Conservation (phyloP, 2,113 vertebrate species). For the Lycocorax pyrrhopterus region DNA sequence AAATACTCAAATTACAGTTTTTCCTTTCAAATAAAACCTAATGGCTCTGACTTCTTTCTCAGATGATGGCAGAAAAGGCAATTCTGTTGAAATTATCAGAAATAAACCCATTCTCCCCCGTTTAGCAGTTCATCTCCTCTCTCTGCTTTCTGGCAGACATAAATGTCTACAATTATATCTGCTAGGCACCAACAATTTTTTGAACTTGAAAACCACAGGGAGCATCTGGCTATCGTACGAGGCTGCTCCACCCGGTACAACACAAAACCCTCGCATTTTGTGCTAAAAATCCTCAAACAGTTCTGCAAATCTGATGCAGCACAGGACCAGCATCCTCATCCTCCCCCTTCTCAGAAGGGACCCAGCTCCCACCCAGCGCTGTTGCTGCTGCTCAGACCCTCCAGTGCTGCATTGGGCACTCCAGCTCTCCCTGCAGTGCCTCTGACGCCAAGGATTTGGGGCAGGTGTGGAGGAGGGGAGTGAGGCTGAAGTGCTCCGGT, state of each 20-base stretch:
- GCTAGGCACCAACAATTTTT: neutral
- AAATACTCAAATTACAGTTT: neutral
- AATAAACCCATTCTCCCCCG: neutral
- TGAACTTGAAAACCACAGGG: neutral
- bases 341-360: neutral
- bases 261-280: neutral
- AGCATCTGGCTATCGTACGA: neutral
- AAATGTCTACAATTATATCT: neutral
- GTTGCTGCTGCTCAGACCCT: neutral
- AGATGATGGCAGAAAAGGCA: neutral
- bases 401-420: neutral
- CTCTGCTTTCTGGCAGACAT: neutral
- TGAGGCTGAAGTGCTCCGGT: neutral
- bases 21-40: neutral
- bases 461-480: neutral
- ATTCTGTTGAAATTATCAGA: conserved; percentile 23
- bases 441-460: neutral
- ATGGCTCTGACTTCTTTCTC: neutral
- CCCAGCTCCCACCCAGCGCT: neutral
- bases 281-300: neutral
- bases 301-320: neutral
- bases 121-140: neutral
- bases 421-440: neutral
- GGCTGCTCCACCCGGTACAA: neutral
- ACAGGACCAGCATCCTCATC: neutral